A percentile compares a stretch with the other conserved stretches of the same genome.
These are phyloP conservation scores for Parazoanthus atlanticus DNA, from an alignment of 92 coral and sea anemone species.

Conservation along the genomic window DNA sequence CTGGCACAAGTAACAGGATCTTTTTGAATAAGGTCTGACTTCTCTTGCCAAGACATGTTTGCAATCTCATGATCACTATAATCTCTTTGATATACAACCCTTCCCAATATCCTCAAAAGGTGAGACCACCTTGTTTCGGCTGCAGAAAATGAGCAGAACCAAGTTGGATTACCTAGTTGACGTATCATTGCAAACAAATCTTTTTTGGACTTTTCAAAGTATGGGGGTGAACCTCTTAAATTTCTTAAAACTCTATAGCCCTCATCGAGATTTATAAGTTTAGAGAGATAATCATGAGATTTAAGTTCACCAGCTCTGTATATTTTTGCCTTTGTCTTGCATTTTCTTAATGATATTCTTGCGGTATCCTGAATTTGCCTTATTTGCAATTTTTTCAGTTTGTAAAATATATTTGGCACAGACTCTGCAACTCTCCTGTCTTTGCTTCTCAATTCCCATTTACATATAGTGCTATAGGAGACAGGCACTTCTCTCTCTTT, in stretches of 20 bases:
- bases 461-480: conserved; percentile 51
- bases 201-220: conserved; percentile 58
- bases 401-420: conserved; percentile 60
- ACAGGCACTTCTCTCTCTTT: conserved; percentile 48
- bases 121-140: conserved; percentile 65
- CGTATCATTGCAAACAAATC: conserved; percentile 72
- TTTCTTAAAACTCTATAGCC: conserved; percentile 59
- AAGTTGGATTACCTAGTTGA: conserved; percentile 64
- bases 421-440: conserved; percentile 65
- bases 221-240: conserved; percentile 59
- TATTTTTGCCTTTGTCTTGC: conserved; percentile 61
- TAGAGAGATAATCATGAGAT: conserved; percentile 41
- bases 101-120: conserved; percentile 44
- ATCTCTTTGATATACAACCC: conserved; percentile 30
- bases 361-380: conserved; percentile 61
- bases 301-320: conserved; percentile 59
- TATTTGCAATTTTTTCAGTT: conserved; percentile 58
- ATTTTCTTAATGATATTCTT: conserved; percentile 45
- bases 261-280: conserved; percentile 59
- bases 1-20: conserved; percentile 43
- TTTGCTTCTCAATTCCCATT: conserved; percentile 55
- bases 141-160: conserved; percentile 64
- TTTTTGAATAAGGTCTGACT: conserved; percentile 50
- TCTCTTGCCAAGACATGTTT: conserved; percentile 49
- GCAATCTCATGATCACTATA: conserved; percentile 36